Conservation (phyloP, 1,140 invertebrate species). For the Drosophila pectinifera region DNA sequence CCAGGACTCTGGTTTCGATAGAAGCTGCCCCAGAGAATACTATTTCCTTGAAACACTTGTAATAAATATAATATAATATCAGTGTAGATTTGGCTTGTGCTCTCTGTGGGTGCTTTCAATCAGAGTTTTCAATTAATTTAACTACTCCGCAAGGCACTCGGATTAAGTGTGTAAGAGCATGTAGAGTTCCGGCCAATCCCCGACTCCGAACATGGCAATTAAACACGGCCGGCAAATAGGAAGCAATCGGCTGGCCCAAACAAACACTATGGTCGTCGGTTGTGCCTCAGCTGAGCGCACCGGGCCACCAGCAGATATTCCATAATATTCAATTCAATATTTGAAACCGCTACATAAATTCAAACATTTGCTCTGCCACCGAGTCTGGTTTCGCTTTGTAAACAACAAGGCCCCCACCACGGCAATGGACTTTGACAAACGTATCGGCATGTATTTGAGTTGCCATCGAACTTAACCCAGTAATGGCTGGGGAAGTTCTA, state of each 20-base stretch:
- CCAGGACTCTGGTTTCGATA: too few relatives aligned
- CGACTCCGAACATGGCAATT: conserved; percentile 40
- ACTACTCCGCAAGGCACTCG: conserved; percentile 38
- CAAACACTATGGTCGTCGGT: conserved; percentile 31
- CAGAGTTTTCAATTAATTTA: conserved; percentile 75
- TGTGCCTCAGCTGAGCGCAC: conserved; percentile 23
- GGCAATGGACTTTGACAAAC: conserved; percentile 53
- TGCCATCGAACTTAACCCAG: conserved; percentile 23
- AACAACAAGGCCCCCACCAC: conserved; percentile 56
- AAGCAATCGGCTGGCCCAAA: conserved; percentile 40
- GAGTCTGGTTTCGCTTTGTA: conserved; percentile 55
- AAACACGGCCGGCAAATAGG: conserved; percentile 30
- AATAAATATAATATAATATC: too few relatives aligned
- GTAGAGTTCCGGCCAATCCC: background rate
- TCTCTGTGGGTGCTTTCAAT: conserved; percentile 50
- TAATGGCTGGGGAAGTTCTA: conserved; percentile 3
- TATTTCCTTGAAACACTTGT: background rate
- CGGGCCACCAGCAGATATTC: conserved; percentile 53
- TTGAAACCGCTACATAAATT: conserved; percentile 84
- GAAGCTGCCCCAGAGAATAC: too few relatives aligned
- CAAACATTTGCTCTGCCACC: conserved; percentile 70
- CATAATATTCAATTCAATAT: conserved; percentile 85
- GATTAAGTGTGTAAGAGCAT: conserved; percentile 34
- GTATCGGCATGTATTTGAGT: conserved; percentile 17
- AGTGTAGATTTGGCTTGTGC: conserved; percentile 9